These are phyloP conservation scores for Bathynomus jamesi DNA, from an alignment of 1,140 invertebrate genomes.

Conservation along the genomic window DNA sequence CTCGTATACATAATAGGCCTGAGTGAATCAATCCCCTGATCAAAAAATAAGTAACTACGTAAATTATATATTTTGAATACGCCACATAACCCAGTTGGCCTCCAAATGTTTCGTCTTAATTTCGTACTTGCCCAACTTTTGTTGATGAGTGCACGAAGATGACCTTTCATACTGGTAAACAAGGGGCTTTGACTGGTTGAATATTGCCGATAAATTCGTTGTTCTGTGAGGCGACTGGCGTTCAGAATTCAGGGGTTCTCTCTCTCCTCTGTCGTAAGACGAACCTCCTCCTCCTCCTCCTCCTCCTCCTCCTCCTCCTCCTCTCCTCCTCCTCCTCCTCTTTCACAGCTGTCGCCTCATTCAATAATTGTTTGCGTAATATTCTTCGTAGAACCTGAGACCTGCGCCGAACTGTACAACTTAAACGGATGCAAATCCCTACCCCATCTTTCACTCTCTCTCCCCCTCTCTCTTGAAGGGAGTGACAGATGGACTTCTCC, in stretches of 20 bases:
- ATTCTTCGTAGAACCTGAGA: too few species aligned
- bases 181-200: too few species aligned
- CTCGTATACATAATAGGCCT: not conserved
- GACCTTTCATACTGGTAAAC: not conserved
- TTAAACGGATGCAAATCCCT: too few species aligned
- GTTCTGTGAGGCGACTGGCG: too few species aligned
- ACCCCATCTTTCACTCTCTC: too few species aligned
- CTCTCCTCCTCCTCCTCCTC: not conserved
- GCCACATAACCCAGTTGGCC: not conserved
- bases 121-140: not conserved
- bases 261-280: too few species aligned
- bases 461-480: too few species aligned
- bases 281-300: constrained; percentile 1
- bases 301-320: not conserved
- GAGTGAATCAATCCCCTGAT: not conserved
- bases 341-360: not conserved
- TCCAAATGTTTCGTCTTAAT: not conserved
- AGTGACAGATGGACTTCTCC: too few species aligned
- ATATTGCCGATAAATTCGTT: too few species aligned
- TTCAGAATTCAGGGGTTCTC: too few species aligned
- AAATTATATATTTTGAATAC: not conserved
- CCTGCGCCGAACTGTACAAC: too few species aligned
- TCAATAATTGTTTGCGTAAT: too few species aligned
- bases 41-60: not conserved
- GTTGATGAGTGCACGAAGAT: not conserved